Conservation (phyloP, 2,797 vertebrate genomes). For the Lacerta agilis region DNA sequence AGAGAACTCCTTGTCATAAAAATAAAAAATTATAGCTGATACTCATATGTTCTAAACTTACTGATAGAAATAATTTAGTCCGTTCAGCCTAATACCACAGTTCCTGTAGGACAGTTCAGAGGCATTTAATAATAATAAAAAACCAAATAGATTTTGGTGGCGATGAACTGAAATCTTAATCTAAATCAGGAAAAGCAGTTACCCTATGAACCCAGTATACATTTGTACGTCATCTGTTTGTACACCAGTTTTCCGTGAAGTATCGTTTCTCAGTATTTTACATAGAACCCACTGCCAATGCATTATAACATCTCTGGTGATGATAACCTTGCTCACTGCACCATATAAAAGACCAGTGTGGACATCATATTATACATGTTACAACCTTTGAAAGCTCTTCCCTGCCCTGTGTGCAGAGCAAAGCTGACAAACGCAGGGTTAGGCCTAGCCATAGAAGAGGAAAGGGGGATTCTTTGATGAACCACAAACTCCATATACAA, state of each 20-base stretch:
- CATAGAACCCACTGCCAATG: neutral
- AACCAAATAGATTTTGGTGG: neutral
- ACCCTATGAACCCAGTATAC: no score
- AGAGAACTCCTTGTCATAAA: neutral
- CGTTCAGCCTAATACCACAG: neutral
- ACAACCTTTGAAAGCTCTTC: neutral
- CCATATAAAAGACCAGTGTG: neutral
- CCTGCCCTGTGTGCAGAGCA: neutral
- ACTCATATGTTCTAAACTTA: neutral
- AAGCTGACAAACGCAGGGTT: neutral
- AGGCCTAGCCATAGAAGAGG: neutral
- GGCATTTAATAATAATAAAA: neutral
- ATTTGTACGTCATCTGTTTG: neutral
- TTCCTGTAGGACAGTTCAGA: neutral
- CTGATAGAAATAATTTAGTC: neutral
- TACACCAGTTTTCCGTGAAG: neutral
- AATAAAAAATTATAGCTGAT: neutral
- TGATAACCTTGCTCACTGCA: neutral
- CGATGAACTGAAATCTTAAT: neutral
- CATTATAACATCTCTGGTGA: neutral
- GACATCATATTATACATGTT: neutral
- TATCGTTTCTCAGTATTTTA: neutral
- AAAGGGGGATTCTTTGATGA: neutral
- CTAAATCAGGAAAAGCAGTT: neutral
- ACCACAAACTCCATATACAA: neutral